Conservation (phyloP, 2,797 vertebrate species). For the Myotis findleyi region DNA sequence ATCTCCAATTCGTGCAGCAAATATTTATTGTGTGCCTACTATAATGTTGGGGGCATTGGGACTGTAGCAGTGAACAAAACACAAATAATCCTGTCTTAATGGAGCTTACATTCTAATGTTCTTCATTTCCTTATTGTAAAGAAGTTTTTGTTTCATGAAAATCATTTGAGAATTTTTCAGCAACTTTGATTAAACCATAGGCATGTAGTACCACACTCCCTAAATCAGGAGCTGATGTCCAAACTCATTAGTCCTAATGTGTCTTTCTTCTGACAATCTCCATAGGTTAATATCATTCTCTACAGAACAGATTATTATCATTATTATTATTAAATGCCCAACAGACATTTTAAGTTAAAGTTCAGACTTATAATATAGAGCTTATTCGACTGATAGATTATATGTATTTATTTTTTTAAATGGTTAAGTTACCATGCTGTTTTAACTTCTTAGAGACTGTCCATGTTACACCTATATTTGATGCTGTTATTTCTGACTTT, state of each 20-base stretch:
- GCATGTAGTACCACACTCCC: background rate
- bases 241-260: background rate
- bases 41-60: background rate
- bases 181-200: background rate
- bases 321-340: background rate
- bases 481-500: conserved; percentile 48
- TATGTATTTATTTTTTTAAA: background rate
- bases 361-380: background rate
- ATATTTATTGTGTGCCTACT: background rate
- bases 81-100: background rate
- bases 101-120: conserved; percentile 12
- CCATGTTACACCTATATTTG: background rate
- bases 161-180: conserved; percentile 32
- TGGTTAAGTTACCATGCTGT: background rate
- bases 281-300: background rate
- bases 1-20: conserved; percentile 30
- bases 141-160: conserved; percentile 31
- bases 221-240: background rate
- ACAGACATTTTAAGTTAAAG: conserved; percentile 34
- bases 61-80: conserved; percentile 30
- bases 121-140: conserved; percentile 1
- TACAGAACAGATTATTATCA: background rate
- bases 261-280: background rate
- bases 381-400: background rate
- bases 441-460: conserved; percentile 33